Base-by-base conservation (phyloP, 2,113 vertebrate species). In the Chrysochloris asiatica region DNA sequence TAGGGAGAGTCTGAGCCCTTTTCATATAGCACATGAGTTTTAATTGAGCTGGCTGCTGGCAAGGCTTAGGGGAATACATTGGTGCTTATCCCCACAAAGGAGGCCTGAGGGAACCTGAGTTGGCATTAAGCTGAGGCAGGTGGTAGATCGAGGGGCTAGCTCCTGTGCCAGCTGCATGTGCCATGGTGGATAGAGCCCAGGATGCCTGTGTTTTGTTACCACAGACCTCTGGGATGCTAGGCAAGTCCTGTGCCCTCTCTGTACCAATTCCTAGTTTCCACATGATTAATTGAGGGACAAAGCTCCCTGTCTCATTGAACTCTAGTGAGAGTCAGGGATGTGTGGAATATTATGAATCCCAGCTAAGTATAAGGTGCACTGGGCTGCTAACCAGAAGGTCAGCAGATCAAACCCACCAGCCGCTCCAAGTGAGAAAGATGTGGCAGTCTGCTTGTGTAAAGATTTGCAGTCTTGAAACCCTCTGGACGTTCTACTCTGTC, bases 51-150 rank as follows among this genome's bases (percentile, higher is more conserved):
- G 19, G 16, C 41, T 28, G 1, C 30, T 14, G 6, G 48, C 38
- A 17, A 4, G 73, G 7, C 0, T 0, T 4, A 16, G 56, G 50
- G 52, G 26, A 14, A 33, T 1, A 0, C 1, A 77, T 16, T 1
- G 30, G 28, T 2, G 6, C 43, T 26, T 10, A 5, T 38, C 38
- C 76, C 43, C 26, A 3, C 3, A 28, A 7, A 12, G 41, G 41
- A 71, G 61, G 3, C 33, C 3, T 26, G 41, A 19, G 24, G 78
- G 47, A 73, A n/a, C 16, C 2, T 4, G 13, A 26, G 10, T 7
- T 26, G 71, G 41, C 38, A 12, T 54, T 0, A 12, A 47, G n/a
- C 79, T 8, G 43, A 56, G 52, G 71, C 50, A 24, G 10, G 45
- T 0, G 14, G 26, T 28, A 28, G 43, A 8, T n/a, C 6, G 11